Evolutionary conservation across 2,888 invertebrate genomes (phyloP), one percentile per base, ranked within the genome.

Genomic region (Ptycholaimellus sp.): DNA sequence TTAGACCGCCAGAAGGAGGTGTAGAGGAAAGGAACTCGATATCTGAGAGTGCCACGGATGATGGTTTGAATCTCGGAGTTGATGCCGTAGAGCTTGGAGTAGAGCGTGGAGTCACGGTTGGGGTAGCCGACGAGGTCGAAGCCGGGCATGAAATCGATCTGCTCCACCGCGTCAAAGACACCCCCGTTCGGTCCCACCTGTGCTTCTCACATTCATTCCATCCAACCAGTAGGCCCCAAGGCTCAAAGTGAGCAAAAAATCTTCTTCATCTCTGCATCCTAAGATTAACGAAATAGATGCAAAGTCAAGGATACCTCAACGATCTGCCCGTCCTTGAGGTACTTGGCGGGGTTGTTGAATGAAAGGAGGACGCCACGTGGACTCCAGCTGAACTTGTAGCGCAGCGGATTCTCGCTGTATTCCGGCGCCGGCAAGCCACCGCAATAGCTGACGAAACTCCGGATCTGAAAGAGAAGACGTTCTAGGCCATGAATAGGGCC

Each of bases 391-490:
- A 83, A 85, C 57, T 83, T 83, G 60, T 83, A 83, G 30, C 63
- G 49, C 2, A 68, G 55, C 14, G 68, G 63, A 59, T 93, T 87
- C 56, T 78, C 74, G 3, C 90, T 87, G 57, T 73, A 75, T 61
- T 96, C 93, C 0, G 96, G 93, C 0, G 93, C 90, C 0, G 96
- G 96, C 20, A 99, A 63, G 40, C 96, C 76, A 44, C 96, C 96
- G 53, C 96, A 96, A 63, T 78, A 99, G 1, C 87, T 90, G 1
- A 83, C 73, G 56, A 90, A 96, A 0, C 87, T 87, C 42, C 78
- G 80, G 11, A 93, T 71, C 61, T 66, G 48, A 31, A 43, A 20
- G 4, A 18, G 23, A 28, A 3, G 3, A 17, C 13, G 14, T 9
- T 9, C 13, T 13, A 27, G 9, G 13, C 13, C 27, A 13, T 20